These are phyloP conservation scores for Paedocypris micromegethes DNA, from an alignment of 2,797 vertebrate genomes.

Conservation along the genomic window DNA sequence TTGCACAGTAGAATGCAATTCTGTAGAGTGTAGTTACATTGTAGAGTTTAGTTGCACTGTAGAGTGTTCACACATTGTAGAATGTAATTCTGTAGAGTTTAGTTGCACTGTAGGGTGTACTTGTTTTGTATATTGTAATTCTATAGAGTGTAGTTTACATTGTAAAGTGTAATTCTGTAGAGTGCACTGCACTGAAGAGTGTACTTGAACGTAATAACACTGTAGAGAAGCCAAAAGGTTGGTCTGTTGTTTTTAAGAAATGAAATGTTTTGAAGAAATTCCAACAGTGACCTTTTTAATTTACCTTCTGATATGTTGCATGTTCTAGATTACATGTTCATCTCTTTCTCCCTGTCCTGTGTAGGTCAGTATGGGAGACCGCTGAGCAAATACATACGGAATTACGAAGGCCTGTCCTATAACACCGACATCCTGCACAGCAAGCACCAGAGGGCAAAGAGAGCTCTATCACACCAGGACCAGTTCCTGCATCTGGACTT, in stretches of 20 bases:
- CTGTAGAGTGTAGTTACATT: too few relatives aligned
- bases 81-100: too few relatives aligned
- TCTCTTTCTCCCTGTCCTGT: neutral
- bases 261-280: constrained; percentile 2
- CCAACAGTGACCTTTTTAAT: neutral
- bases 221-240: too few relatives aligned
- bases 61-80: too few relatives aligned
- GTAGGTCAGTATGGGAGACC: constrained; percentile 84
- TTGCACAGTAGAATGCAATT: too few relatives aligned
- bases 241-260: constrained; percentile 2
- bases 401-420: constrained; percentile 95
- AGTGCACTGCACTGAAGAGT: too few relatives aligned
- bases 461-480: constrained; percentile 82
- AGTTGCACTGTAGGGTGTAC: too few relatives aligned
- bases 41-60: too few relatives aligned
- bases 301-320: neutral
- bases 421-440: constrained; percentile 82
- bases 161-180: neutral
- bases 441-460: constrained; percentile 95
- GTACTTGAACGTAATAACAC: too few relatives aligned
- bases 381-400: constrained; percentile 85
- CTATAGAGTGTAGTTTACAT: neutral
- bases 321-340: neutral
- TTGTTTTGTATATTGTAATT: too few relatives aligned
- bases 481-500: constrained; percentile 84